Base-by-base conservation (phyloP, 2,797 vertebrate species). In the Paedocypris micromegethes region DNA sequence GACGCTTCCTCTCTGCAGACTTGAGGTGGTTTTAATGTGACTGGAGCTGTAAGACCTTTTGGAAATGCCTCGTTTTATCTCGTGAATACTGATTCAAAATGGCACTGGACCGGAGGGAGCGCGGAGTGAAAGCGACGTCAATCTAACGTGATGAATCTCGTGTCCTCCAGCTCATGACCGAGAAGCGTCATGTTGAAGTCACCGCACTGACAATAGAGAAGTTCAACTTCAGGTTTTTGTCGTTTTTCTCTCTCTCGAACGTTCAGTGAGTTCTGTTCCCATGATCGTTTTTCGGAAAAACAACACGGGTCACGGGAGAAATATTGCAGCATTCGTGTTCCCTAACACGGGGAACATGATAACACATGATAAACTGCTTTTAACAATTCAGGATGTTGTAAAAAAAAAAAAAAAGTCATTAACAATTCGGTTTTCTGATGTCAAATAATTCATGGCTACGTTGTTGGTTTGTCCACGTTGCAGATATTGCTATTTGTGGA, bases 101-200 rank as follows among this genome's bases (percentile, higher is more conserved):
- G 5, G 23, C 41, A 42, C 5, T 4, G 41, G 45, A 42, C 45
- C 45, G 5, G 37, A 5, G 47, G 5, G 9, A 55, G 55, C 47
- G 42, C 58, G 43, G 9, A 58, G 48, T 51, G 9, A 52, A 52
- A 5, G 50, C 3, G 46, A 37, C 42, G 40, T 23, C 40, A 53
- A 46, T 68, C 9, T 8, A 45, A 43, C 8, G 8, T 23, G 23
- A 9, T 53, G 37, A 39, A 40, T 40, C 42, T 56, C 44, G 41
- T 4, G 8, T 49, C 4, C 9, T 50, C 5, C n/a, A 55, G 47
- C 37, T 52, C 57, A 52, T 46, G 61, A 67, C 37, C 43, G 23
- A 53, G 57, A 52, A 52, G 3, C 41, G 41, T 63, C n/a, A 43
- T 57, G 64, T 50, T 58, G 57, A 66, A 72, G 58, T 72, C 58